phyloP scores from a whole-genome alignment of 2,113 vertebrate genomes.

The Mormyrus lacerda region DNA sequence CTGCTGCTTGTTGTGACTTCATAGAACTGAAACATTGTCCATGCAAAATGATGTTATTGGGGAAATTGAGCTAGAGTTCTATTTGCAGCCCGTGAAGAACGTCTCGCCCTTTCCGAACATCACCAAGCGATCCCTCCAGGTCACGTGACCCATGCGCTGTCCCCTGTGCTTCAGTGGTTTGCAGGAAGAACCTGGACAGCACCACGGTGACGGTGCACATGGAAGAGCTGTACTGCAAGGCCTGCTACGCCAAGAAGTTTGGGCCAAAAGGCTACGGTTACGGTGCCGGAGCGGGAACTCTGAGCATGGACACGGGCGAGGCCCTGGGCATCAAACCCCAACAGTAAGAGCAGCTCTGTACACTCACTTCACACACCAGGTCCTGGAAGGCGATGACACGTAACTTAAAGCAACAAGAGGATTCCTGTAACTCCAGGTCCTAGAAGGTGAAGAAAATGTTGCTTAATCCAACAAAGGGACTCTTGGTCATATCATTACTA shows the following conservation, averaged over 20 bases:
- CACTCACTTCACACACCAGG: background rate
- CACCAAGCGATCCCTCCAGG: constrained; percentile 15
- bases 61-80: background rate
- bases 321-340: constrained; percentile 73
- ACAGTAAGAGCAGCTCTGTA: constrained; percentile 61
- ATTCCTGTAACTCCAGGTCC: background rate
- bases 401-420: background rate
- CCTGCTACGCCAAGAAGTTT: constrained; percentile 87
- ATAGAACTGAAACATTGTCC: background rate
- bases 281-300: constrained; percentile 79
- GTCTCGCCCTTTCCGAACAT: background rate
- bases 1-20: background rate
- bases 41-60: background rate
- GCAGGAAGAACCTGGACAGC: constrained; percentile 86
- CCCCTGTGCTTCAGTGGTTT: constrained; percentile 68
- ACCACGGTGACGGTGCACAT: constrained; percentile 81
- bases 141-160: background rate
- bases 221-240: constrained; percentile 90
- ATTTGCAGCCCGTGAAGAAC: background rate
- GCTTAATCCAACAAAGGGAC: background rate
- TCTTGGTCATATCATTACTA: background rate
- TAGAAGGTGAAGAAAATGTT: background rate
- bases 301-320: constrained; percentile 85
- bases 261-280: constrained; percentile 92
- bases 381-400: background rate